Percentiles rank a stretch among this genome's conserved stretches.
phyloP scores from a whole-genome alignment of 2,113 vertebrate species.

The Periophthalmodon schlosseri region DNA sequence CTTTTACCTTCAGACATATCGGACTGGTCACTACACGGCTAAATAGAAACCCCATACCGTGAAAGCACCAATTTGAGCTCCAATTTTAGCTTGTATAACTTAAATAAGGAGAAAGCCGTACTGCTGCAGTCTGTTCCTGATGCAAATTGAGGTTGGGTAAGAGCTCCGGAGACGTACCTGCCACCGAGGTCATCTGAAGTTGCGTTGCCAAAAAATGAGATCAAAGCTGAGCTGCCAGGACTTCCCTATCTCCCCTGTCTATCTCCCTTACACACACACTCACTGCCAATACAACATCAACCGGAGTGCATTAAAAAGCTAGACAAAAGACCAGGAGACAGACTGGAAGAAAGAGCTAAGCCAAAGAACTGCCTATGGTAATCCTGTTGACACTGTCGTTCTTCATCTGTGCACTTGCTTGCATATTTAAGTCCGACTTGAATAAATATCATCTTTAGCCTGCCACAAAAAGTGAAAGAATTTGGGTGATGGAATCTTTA shows the following conservation, averaged over 20 bases:
- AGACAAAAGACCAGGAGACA: not conserved
- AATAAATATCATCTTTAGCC: conserved; percentile 40
- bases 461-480: conserved; percentile 35
- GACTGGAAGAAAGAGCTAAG: conserved; percentile 6
- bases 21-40: not conserved
- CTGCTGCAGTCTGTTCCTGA: conserved; percentile 36
- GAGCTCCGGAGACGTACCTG: conserved; percentile 48
- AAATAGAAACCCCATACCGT: not conserved
- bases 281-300: conserved; percentile 4
- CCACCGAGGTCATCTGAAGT: conserved; percentile 59
- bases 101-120: conserved; percentile 21
- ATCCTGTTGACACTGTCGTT: conserved; percentile 52
- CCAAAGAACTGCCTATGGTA: conserved; percentile 28
- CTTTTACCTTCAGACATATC: not conserved
- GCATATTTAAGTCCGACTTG: conserved; percentile 41
- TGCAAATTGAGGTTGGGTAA: conserved; percentile 46
- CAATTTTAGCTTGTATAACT: not conserved
- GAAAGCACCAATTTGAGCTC: not conserved
- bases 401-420: conserved; percentile 37
- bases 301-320: conserved; percentile 6
- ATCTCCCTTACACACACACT: conserved; percentile 15
- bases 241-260: conserved; percentile 30
- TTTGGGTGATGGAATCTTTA: conserved; percentile 34
- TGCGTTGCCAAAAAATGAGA: conserved; percentile 54
- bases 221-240: conserved; percentile 52